Evolutionary conservation across 2,888 invertebrate species (phyloP).

Genomic region (Euzophera pinguis): DNA sequence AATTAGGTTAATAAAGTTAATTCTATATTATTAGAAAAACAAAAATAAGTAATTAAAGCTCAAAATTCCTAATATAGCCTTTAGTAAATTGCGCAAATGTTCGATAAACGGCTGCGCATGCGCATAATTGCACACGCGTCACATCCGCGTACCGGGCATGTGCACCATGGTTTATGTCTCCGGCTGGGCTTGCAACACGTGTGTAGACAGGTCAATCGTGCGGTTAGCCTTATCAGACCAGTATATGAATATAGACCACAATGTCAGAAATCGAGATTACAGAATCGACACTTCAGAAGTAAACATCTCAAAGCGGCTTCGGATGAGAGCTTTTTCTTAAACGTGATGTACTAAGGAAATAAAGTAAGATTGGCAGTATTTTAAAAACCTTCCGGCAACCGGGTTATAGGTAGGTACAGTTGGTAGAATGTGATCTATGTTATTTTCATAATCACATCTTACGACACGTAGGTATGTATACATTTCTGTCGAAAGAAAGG

Average conservation of each 20-base stretch:
- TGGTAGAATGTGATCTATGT: no score
- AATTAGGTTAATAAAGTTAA: background rate
- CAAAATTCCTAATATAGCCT: background rate
- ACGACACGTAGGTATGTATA: no score
- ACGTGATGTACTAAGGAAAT: no score
- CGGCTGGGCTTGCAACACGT: slow-evolving; percentile 43
- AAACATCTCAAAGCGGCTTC: no score
- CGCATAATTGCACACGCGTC: slow-evolving; percentile 3
- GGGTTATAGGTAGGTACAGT: no score
- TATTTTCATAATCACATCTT: no score
- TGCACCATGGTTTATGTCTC: slow-evolving; percentile 28
- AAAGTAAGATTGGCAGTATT: no score
- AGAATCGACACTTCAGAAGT: background rate
- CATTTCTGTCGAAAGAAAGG: no score
- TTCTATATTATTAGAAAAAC: no score
- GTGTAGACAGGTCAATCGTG: slow-evolving; percentile 59
- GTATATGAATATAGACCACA: background rate
- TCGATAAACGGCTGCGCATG: background rate
- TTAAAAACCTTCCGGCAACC: no score
- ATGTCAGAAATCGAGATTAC: background rate
- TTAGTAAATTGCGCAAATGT: background rate
- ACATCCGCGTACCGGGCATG: slow-evolving; percentile 20
- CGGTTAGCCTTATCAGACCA: slow-evolving; percentile 24
- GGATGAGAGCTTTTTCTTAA: no score
- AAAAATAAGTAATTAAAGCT: background rate